A percentile compares a stretch with the other conserved stretches of the same genome.
phyloP scores from a whole-genome alignment of 1,140 invertebrate species.

The Coptotermes formosanus region DNA sequence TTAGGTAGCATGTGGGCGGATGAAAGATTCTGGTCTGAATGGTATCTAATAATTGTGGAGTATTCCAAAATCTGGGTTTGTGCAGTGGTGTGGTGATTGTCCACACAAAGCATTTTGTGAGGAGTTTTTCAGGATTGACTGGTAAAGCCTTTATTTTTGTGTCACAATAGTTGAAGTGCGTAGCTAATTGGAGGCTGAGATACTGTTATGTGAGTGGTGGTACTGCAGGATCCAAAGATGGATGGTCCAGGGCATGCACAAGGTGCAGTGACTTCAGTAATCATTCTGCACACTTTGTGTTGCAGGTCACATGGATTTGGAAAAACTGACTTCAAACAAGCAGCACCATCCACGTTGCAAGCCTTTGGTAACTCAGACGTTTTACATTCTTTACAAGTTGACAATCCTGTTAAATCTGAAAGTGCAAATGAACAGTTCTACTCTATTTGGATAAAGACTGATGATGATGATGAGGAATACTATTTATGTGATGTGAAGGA shows the following conservation, averaged over 20 bases:
- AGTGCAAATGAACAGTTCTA: background rate
- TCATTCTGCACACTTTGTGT: slow-evolving; percentile 27
- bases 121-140: too few relatives aligned
- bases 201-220: background rate
- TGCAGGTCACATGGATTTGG: slow-evolving; percentile 21
- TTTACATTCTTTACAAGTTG: background rate
- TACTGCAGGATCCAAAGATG: background rate
- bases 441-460: slow-evolving; percentile 21
- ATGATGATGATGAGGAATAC: slow-evolving; percentile 19
- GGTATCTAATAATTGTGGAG: too few relatives aligned
- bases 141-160: too few relatives aligned
- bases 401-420: background rate
- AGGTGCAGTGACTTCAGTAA: slow-evolving; percentile 21
- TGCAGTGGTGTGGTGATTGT: too few relatives aligned
- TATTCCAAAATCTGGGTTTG: too few relatives aligned
- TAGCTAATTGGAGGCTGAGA: background rate
- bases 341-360: slow-evolving; percentile 6
- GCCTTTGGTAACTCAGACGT: background rate
- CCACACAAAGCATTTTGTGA: too few relatives aligned
- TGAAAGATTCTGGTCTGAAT: too few relatives aligned
- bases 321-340: slow-evolving; percentile 11
- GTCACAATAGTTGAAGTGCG: too few relatives aligned
- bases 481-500: slow-evolving; percentile 23
- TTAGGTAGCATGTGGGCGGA: too few relatives aligned
- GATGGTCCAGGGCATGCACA: background rate